A percentile compares a stretch with the other conserved stretches of the same genome.
Evolutionary conservation across 2,888 invertebrate species (phyloP).

Genomic region (Synergus japonicus): DNA sequence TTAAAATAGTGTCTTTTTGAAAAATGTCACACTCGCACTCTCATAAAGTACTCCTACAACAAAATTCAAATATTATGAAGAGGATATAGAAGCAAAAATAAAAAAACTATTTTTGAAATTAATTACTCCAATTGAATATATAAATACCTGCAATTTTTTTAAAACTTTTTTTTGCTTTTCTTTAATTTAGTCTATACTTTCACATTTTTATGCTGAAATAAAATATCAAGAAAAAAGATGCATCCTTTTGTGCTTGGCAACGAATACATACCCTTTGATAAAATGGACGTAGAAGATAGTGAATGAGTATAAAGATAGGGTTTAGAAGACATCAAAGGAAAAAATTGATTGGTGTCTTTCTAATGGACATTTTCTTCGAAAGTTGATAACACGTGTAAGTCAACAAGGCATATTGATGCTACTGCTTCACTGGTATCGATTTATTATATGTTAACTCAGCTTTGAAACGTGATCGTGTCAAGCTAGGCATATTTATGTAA

Average conservation of each 20-base stretch:
- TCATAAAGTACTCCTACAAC: neutral
- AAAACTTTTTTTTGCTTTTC: neutral
- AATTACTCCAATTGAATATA: neutral
- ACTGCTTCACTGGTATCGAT: slow-evolving; percentile 39
- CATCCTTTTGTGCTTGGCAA: neutral
- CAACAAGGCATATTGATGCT: slow-evolving; percentile 10
- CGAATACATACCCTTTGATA: neutral
- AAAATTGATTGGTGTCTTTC: slow-evolving; percentile 34
- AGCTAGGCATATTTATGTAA: slow-evolving; percentile 14
- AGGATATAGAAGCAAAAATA: neutral
- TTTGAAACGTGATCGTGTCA: slow-evolving; percentile 35
- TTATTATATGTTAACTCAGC: slow-evolving; percentile 32
- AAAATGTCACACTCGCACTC: no score
- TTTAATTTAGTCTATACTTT: no score
- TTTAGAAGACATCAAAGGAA: slow-evolving; percentile 12
- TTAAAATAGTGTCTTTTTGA: neutral
- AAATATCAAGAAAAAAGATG: neutral
- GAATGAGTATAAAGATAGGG: slow-evolving; percentile 2
- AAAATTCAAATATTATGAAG: neutral
- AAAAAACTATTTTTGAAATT: neutral
- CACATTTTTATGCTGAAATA: neutral
- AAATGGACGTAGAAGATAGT: neutral
- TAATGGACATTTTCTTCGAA: slow-evolving; percentile 13
- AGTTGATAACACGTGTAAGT: neutral
- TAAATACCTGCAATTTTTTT: neutral